Base-by-base conservation (phyloP, 2,797 vertebrate species). In the Macroramphosus scolopax region DNA sequence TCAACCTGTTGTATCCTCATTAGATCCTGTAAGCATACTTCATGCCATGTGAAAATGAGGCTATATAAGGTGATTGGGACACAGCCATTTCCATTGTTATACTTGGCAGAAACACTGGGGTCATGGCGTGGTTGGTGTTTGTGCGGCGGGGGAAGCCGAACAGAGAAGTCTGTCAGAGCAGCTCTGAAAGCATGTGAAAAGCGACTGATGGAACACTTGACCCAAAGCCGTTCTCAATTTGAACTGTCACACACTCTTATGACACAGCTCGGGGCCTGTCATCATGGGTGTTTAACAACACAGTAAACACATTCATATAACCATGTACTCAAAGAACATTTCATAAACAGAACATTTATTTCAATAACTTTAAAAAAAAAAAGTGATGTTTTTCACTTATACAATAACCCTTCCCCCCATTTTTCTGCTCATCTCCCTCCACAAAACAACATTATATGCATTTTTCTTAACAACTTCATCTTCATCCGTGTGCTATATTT, bases 1-100 rank as follows among this genome's bases (percentile, higher is more conserved):
- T 37, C n/a, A 14, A 35, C 20, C 41, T 36, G 12, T 45, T 10
- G 6, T 31, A 47, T 46, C 45, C 45, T 57, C 22, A 38, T 56
- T 39, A 53, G 68, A 43, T 59, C 51, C 48, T 39, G 44, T 52
- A 47, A 62, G 51, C 77, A 40, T 38, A 41, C 51, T 61, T 40
- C 35, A 60, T 48, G 53, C 57, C 45, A 76, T 67, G 67, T 69
- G 72, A 56, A 68, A 70, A 75, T 22, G 68, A 77, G 77, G 43
- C 81, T 86, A 85, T 82, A 85, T 81, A 86, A 84, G 82, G 79
- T 68, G 71, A 80, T 81, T 77, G 75, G 78, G 72, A 72, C 65
- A 74, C 71, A 77, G 82, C 80, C 78, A 81, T 63, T 7, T 44
- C 68, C 73, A 75, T 80, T 82, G 83, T 84, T 87, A 78, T 77